Evolutionary conservation across 2,113 vertebrate genomes (phyloP).

Genomic region (Hemichromis elongatus): DNA sequence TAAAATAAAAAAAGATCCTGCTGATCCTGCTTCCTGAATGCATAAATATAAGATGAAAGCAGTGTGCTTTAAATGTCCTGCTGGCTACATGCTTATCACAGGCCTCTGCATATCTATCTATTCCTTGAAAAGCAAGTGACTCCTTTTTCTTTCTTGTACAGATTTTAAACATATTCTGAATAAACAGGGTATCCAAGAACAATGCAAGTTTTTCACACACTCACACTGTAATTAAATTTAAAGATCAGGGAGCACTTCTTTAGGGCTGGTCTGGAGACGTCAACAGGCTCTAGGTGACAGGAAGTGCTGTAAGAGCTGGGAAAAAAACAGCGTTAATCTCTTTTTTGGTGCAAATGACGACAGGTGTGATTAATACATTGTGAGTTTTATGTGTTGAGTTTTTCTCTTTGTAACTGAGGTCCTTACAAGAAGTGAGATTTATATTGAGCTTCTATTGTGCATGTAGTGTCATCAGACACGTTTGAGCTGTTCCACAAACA

Average conservation of each 20-base stretch:
- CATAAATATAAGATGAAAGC: fast-evolving
- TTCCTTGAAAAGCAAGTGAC: neutral
- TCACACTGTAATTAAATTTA: fast-evolving
- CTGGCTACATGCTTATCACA: neutral
- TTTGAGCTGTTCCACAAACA: neutral
- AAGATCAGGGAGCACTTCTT: conserved; percentile 27
- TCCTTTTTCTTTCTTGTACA: neutral
- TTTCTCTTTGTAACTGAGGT: neutral
- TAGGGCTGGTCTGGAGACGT: neutral
- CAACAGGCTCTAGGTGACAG: neutral
- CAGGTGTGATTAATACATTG: neutral
- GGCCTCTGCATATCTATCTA: neutral
- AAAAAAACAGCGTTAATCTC: too few relatives aligned
- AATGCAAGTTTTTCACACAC: neutral
- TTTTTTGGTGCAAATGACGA: too few relatives aligned
- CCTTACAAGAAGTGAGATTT: fast-evolving
- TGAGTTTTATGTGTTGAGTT: neutral
- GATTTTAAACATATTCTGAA: neutral
- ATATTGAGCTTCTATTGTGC: neutral
- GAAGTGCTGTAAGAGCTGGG: fast-evolving
- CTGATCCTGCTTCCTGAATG: neutral
- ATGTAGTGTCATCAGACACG: neutral
- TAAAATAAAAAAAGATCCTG: neutral
- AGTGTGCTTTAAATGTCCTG: neutral
- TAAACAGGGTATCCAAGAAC: neutral